A percentile compares a stretch with the other conserved stretches of the same genome.
These are phyloP conservation scores for Cynopterus brachyotis DNA, from an alignment of 2,113 vertebrate species.

Conservation along the genomic window DNA sequence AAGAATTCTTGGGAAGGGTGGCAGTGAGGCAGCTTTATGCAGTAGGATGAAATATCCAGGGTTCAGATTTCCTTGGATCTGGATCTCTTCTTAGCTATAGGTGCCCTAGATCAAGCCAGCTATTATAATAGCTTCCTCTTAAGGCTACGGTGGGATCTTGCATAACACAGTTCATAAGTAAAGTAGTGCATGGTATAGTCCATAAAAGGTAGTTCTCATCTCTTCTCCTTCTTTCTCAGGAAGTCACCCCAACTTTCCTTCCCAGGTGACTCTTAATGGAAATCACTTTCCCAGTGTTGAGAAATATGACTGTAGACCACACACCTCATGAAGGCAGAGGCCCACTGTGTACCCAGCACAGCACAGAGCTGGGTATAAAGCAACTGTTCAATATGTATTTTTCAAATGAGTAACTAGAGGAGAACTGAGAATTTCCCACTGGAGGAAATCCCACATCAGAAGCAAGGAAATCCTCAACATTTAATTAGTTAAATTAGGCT, in stretches of 20 bases:
- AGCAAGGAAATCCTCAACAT: background rate
- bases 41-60: background rate
- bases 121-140: background rate
- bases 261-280: background rate
- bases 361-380: background rate
- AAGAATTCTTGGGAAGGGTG: background rate
- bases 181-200: background rate
- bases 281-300: background rate
- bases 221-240: slow-evolving; percentile 24
- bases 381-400: background rate
- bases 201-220: background rate
- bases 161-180: background rate
- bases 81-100: background rate
- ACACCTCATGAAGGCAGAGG: background rate
- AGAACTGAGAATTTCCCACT: background rate
- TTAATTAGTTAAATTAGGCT: background rate
- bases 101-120: background rate
- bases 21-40: background rate
- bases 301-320: background rate
- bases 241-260: slow-evolving; percentile 24
- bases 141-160: background rate
- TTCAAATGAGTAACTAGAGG: background rate
- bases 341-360: background rate
- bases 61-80: background rate
- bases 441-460: slow-evolving; percentile 10